Evolutionary conservation across 2,888 invertebrate genomes (phyloP).

Genomic region (Scaptomyza polygonia): DNA sequence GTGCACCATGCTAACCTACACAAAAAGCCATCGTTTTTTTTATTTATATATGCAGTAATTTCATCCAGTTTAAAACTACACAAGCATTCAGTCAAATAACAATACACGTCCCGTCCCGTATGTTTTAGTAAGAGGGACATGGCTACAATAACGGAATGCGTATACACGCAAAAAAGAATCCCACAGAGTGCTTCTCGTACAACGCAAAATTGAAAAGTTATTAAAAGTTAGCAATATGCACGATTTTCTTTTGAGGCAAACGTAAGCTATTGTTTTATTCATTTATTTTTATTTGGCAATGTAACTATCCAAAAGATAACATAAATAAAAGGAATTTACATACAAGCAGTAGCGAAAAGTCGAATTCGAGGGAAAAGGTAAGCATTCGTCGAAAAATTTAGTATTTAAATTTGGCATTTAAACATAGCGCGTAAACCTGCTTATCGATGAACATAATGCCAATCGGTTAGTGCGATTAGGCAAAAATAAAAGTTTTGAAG

Average conservation of each 20-base stretch:
- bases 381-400: neutral
- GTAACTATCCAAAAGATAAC: conserved; percentile 26
- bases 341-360: neutral
- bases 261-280: conserved; percentile 6
- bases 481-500: conserved; percentile 3
- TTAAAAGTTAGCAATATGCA: conserved; percentile 10
- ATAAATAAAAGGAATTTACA: conserved; percentile 23
- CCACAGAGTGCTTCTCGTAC: conserved; percentile 11
- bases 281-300: conserved; percentile 17
- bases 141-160: conserved; percentile 5
- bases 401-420: neutral
- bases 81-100: neutral
- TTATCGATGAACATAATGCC: too few relatives aligned
- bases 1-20: conserved; percentile 24
- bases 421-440: neutral
- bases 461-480: conserved; percentile 9
- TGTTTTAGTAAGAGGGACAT: conserved; percentile 17
- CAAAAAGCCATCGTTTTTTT: conserved; percentile 35
- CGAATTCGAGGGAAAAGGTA: too few relatives aligned
- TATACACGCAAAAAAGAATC: neutral
- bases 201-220: conserved; percentile 26
- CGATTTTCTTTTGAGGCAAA: conserved; percentile 20
- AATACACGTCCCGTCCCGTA: neutral
- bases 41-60: conserved; percentile 11
- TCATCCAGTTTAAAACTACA: conserved; percentile 3